Conservation (phyloP, 2,797 vertebrate species). For the Danio aesculapii region DNA sequence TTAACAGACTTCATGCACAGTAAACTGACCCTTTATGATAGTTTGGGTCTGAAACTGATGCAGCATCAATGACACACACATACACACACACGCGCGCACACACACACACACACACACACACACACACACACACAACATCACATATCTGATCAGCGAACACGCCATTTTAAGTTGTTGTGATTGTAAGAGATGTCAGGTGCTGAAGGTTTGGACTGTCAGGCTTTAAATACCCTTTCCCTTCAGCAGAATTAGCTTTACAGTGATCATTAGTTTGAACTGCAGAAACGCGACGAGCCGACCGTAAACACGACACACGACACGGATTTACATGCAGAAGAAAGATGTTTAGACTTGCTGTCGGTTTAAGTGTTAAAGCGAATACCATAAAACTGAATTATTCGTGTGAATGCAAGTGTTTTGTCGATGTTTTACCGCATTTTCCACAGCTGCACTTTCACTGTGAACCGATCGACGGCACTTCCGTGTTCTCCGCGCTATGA, state of each 20-base stretch:
- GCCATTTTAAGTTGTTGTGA: no score
- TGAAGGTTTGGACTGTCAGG: background rate
- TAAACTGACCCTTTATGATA: background rate
- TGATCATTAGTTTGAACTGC: background rate
- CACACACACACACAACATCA: no score
- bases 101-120: no score
- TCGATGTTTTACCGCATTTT: slow-evolving; percentile 35
- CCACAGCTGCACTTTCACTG: background rate
- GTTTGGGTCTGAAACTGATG: no score
- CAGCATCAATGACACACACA: background rate
- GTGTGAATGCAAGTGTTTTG: background rate
- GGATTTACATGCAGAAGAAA: background rate
- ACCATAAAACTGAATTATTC: background rate
- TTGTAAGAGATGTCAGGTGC: background rate
- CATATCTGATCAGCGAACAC: background rate
- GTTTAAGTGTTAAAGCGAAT: no score
- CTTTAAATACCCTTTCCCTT: background rate
- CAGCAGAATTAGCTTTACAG: background rate
- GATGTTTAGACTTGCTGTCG: background rate
- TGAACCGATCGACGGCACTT: background rate
- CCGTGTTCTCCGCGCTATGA: slow-evolving; percentile 17
- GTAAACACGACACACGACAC: background rate
- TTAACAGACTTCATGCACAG: no score
- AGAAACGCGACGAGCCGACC: background rate
- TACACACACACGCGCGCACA: background rate